These are phyloP conservation scores for Cistogaster globosa DNA, from an alignment of 2,888 invertebrate genomes.

Conservation along the genomic window DNA sequence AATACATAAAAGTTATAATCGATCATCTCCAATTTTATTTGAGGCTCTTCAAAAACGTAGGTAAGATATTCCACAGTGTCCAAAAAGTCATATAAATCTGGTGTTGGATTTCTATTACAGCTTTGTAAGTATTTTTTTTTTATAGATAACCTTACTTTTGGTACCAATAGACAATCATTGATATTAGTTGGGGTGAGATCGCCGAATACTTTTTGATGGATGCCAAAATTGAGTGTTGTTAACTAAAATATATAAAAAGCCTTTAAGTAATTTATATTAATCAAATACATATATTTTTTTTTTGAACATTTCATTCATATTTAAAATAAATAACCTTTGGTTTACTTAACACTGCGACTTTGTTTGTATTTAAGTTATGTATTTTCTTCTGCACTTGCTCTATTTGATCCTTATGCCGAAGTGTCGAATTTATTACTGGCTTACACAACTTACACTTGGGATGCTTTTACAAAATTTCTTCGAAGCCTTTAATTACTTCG, in stretches of 20 bases:
- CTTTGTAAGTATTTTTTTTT: constrained; percentile 20
- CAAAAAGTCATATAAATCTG: constrained; percentile 40
- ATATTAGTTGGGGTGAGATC: constrained; percentile 46
- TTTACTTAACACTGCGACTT: neutral
- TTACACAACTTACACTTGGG: neutral
- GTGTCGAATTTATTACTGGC: constrained; percentile 4
- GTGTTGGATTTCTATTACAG: constrained; percentile 7
- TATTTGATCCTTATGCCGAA: constrained; percentile 15
- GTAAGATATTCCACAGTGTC: neutral
- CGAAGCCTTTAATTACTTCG: too few species aligned
- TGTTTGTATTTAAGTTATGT: neutral
- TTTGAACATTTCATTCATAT: too few species aligned
- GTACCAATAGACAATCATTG: constrained; percentile 45
- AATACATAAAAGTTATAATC: constrained; percentile 35
- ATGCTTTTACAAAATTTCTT: neutral
- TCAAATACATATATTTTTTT: too few species aligned
- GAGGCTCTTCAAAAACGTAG: constrained; percentile 4
- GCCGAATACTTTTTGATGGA: constrained; percentile 28
- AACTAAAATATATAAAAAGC: constrained; percentile 23
- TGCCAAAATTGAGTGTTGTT: constrained; percentile 38
- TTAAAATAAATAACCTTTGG: constrained; percentile 15
- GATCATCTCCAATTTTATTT: neutral
- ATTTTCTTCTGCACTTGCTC: constrained; percentile 14
- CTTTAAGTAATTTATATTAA: too few species aligned
- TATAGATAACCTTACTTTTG: constrained; percentile 10